Percentiles rank a stretch among this genome's conserved stretches.
Conservation (phyloP, 2,888 invertebrate species). For the Tricholauxania praeusta region DNA sequence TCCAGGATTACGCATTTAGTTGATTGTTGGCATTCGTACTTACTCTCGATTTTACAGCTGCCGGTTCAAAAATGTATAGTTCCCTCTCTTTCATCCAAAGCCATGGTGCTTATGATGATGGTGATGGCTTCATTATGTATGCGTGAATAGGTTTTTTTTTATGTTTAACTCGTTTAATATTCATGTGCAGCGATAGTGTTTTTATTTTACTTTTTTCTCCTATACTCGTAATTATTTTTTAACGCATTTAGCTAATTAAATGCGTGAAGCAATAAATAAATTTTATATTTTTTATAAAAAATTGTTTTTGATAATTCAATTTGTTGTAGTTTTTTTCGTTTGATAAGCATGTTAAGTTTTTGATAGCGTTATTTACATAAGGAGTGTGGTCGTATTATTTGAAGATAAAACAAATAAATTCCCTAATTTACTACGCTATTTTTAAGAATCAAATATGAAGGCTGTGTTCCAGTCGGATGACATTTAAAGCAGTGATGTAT, state of each 20-base stretch:
- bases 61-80: neutral
- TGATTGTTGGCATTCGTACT: neutral
- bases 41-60: too few relatives aligned
- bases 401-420: too few relatives aligned
- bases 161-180: conserved; percentile 45
- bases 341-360: neutral
- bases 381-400: too few relatives aligned
- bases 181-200: conserved; percentile 27
- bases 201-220: conserved; percentile 7
- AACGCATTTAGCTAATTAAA: conserved; percentile 24
- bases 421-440: too few relatives aligned
- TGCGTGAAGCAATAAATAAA: conserved; percentile 57
- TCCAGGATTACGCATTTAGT: conserved; percentile 3
- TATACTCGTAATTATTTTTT: conserved; percentile 9
- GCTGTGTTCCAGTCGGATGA: too few relatives aligned
- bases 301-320: conserved; percentile 54
- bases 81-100: neutral
- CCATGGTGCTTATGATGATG: conserved; percentile 31
- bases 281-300: conserved; percentile 47
- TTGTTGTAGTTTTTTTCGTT: conserved; percentile 44
- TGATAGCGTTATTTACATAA: too few relatives aligned
- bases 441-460: too few relatives aligned
- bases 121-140: conserved; percentile 38
- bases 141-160: conserved; percentile 32
- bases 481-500: too few relatives aligned